Conservation (phyloP, 53 echinoderm and acorn worm genomes). For the Paracentrotus lividus region DNA sequence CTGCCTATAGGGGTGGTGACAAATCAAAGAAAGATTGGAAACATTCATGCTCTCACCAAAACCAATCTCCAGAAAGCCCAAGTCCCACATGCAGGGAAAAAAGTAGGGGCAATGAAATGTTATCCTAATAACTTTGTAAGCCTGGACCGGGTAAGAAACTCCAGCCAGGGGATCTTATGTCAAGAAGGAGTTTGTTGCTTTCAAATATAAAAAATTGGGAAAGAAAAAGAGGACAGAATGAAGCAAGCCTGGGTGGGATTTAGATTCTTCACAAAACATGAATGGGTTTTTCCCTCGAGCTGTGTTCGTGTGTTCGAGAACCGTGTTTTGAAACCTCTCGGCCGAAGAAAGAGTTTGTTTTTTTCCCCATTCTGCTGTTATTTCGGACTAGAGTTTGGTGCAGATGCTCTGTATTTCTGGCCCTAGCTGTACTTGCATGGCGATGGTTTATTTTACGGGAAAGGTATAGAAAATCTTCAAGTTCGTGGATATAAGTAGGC, state of each 20-base stretch:
- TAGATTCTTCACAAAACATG: slow-evolving; percentile 44
- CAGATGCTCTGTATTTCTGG: background rate
- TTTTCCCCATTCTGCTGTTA: background rate
- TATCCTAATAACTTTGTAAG: slow-evolving; percentile 61
- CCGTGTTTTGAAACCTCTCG: slow-evolving; percentile 34
- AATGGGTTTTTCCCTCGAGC: slow-evolving; percentile 32
- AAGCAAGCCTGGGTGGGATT: slow-evolving; percentile 40
- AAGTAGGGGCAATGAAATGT: slow-evolving; percentile 35
- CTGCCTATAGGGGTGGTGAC: background rate
- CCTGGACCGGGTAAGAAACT: background rate
- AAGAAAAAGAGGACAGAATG: background rate
- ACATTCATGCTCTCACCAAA: slow-evolving; percentile 1
- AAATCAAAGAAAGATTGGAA: slow-evolving; percentile 5
- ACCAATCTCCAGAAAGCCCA: background rate
- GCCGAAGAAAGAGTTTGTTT: slow-evolving; percentile 35
- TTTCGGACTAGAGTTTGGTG: background rate
- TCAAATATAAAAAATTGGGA: background rate
- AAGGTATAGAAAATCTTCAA: background rate
- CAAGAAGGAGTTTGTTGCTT: slow-evolving; percentile 24
- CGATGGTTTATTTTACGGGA: slow-evolving; percentile 17
- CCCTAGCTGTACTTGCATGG: background rate
- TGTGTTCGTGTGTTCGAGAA: background rate
- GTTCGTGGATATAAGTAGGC: background rate
- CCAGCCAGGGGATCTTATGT: slow-evolving; percentile 18
- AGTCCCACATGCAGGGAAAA: background rate